A percentile compares a stretch with the other conserved stretches of the same genome.
Conservation (phyloP, 2,113 vertebrate genomes). For the Oostethus manadensis region DNA sequence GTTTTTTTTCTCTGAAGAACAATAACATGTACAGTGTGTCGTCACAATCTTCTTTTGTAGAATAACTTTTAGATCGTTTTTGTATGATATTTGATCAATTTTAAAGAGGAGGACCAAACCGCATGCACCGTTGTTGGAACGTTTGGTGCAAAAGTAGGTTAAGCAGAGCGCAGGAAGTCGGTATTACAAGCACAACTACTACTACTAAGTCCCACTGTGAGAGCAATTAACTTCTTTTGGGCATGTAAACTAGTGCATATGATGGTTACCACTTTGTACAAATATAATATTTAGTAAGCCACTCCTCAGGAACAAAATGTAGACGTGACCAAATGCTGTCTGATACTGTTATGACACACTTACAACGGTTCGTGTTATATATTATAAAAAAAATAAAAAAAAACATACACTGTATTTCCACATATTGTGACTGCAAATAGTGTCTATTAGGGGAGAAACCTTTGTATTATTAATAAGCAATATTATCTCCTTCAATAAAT, state of each 20-base stretch:
- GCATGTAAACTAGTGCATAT: neutral
- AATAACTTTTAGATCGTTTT: constrained; percentile 71
- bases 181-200: neutral
- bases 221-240: neutral
- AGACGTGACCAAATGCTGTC: constrained; percentile 73
- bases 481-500: no score
- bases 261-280: constrained; percentile 16
- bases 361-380: constrained; percentile 28
- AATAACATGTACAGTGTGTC: constrained; percentile 66
- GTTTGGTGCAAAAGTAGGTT: neutral
- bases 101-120: constrained; percentile 72
- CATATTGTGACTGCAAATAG: no score
- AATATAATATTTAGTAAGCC: constrained; percentile 57
- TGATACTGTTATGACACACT: constrained; percentile 39
- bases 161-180: neutral
- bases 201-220: neutral
- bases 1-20: constrained; percentile 75
- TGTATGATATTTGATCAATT: constrained; percentile 51
- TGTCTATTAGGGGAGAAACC: no score
- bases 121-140: neutral
- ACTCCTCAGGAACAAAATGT: constrained; percentile 77
- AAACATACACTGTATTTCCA: no score
- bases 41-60: constrained; percentile 71
- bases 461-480: no score
- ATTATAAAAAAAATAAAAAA: neutral